Evolutionary conservation across 2,113 vertebrate genomes (phyloP), one percentile per base, ranked within the genome.

Genomic region (Neodontobutis hainanensis): DNA sequence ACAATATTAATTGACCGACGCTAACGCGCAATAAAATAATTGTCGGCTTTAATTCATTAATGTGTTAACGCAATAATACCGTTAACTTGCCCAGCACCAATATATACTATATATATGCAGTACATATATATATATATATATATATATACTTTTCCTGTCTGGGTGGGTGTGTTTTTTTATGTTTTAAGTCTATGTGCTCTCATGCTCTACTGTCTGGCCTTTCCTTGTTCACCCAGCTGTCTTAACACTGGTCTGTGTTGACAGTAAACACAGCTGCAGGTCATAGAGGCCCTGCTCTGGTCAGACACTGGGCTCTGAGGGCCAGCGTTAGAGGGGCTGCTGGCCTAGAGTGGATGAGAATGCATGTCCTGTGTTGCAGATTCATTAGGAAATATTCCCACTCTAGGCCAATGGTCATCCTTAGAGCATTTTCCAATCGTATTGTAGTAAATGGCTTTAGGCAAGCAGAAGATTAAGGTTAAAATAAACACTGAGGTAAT

Each of bases 261-360:
- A 92, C 90, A 91, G 88, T 92, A 91, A 92, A 92, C 91, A 92
- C 92, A 92, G 92, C 92, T 93, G 92, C 89, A 91, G 92, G 91
- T 91, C 90, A 91, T 75, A 76, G 86, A 88, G 90, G 89, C 84
- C 86, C 73, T 65, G 77, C 78, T 84, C 84, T 86, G 82, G 88
- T 91, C 87, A 67, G 81, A 91, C 82, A 85, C 38, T 43, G 81
- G 79, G 83, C 81, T 79, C 80, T 65, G 81, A 81, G 86, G 87
- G 83, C 83, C 82, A 77, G 32, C 19, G 75, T 58, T 61, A 60
- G 69, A 34, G 63, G 53, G 78, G 65, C 68, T 65, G 65, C 62
- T 58, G 60, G 78, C 53, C 73, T 51, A 65, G 64, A 80, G 69
- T 43, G 73, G 79, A 64, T 46, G 19, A 55, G 65, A 82, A 73